Percentiles rank a stretch among this genome's conserved stretches.
Conservation (phyloP, 2,113 vertebrate species). For the Halichoeres trimaculatus region DNA sequence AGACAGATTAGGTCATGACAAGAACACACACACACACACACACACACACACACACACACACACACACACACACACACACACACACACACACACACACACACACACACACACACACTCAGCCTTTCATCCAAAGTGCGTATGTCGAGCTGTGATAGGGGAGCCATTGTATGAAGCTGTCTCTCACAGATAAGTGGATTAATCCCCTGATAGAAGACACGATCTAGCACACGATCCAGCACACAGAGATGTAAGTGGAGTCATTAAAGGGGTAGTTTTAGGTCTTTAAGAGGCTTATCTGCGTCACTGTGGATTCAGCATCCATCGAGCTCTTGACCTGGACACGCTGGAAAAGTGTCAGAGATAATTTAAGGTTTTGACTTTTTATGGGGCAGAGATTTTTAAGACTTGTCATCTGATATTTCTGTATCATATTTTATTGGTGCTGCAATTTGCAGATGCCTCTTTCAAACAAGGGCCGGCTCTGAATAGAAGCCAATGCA, state of each 20-base stretch:
- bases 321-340: slow-evolving; percentile 26
- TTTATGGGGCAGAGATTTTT: slow-evolving; percentile 5
- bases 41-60: slow-evolving; percentile 4
- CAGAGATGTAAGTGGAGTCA: slow-evolving; percentile 43
- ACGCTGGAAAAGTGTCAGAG: slow-evolving; percentile 11
- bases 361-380: slow-evolving; percentile 25
- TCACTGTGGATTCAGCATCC: slow-evolving; percentile 41
- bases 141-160: slow-evolving; percentile 19
- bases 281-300: slow-evolving; percentile 45
- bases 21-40: slow-evolving; percentile 13
- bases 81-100: slow-evolving; percentile 12
- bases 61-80: slow-evolving; percentile 9
- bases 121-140: slow-evolving; percentile 25
- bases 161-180: slow-evolving; percentile 43
- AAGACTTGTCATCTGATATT: too few species aligned
- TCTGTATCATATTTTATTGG: too few species aligned
- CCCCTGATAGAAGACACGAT: slow-evolving; percentile 37
- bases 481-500: too few species aligned
- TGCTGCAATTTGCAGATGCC: too few species aligned
- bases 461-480: too few species aligned
- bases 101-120: background rate
- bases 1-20: slow-evolving; percentile 35
- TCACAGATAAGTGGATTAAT: slow-evolving; percentile 58
- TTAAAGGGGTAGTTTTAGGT: slow-evolving; percentile 29
- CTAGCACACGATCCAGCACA: slow-evolving; percentile 30